Base-by-base conservation (phyloP, 2,888 invertebrate genomes). In the Drosophila colorata region DNA sequence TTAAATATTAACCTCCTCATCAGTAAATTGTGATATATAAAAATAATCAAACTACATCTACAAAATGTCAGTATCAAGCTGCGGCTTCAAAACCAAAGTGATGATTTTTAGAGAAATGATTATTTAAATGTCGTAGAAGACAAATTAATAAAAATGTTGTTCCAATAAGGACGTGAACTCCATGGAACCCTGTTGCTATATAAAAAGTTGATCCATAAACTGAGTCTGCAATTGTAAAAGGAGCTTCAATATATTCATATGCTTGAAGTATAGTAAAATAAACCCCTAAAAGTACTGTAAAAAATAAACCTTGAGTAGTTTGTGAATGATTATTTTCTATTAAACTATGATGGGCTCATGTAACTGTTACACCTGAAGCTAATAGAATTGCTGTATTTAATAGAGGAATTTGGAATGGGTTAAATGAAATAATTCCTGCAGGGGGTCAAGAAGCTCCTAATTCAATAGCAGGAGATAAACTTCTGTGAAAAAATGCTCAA, bases 51-150 rank as follows among this genome's bases (percentile, higher is more conserved):
- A 95, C 93, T 79, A 95, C 93, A 91, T 95, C 95, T 16, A 95
- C 94, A 92, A 95, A 95, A 91, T 95, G 95, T 93, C 95, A 95
- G 52, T 95, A 95, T 93, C n/a, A n/a, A n/a, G n/a, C n/a, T n/a
- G n/a, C n/a, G n/a, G n/a, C n/a, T n/a, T n/a, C n/a, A n/a, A n/a
- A n/a, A n/a, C n/a, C n/a, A n/a, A n/a, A n/a, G n/a, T n/a, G n/a
- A n/a, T n/a, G n/a, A n/a, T n/a, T n/a, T n/a, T n/a, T n/a, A n/a
- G n/a, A n/a, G n/a, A n/a, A n/a, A n/a, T n/a, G n/a, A n/a, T n/a
- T n/a, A n/a, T n/a, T n/a, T n/a, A n/a, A n/a, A n/a, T n/a, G n/a
- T n/a, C n/a, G n/a, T n/a, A n/a, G n/a, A n/a, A n/a, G n/a, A n/a
- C n/a, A n/a, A n/a, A n/a, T n/a, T n/a, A n/a, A n/a, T n/a, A n/a